Evolutionary conservation across 2,113 vertebrate genomes (phyloP).

Genomic region (Ammodytes dubius): DNA sequence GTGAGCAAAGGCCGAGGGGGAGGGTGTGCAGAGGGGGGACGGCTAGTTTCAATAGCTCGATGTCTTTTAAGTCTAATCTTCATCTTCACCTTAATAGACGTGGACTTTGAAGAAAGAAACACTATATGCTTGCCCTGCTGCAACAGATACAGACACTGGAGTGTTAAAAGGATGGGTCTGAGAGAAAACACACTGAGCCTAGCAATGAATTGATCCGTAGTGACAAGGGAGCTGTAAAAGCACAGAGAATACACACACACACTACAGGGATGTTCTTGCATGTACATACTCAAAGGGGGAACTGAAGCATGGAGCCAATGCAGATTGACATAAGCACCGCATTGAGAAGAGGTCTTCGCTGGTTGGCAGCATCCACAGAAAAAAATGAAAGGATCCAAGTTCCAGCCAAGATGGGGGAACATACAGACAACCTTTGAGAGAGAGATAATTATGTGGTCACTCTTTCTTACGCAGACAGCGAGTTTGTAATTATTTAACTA

Average conservation of each 20-base stretch:
- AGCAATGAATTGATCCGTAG: conserved; percentile 63
- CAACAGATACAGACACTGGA: conserved; percentile 20
- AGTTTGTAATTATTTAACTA: neutral
- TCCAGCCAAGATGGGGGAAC: conserved; percentile 4
- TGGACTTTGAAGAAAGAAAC: neutral
- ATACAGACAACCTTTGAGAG: neutral
- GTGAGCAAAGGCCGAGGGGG: conserved; percentile 13
- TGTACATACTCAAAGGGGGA: conserved; percentile 65
- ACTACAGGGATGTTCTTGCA: conserved; percentile 66
- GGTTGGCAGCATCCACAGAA: conserved; percentile 42
- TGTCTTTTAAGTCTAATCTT: conserved; percentile 2
- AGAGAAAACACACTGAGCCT: conserved; percentile 17
- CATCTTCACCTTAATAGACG: conserved; percentile 9
- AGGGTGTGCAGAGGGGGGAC: conserved; percentile 20
- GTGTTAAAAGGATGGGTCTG: conserved; percentile 10
- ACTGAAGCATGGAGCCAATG: conserved; percentile 68
- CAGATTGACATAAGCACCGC: conserved; percentile 77
- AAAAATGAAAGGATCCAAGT: conserved; percentile 6
- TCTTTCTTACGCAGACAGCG: neutral
- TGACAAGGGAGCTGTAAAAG: conserved; percentile 72
- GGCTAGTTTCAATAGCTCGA: neutral
- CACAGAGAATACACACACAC: conserved; percentile 59
- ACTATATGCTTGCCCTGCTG: neutral
- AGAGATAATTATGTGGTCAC: neutral
- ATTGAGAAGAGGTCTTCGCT: conserved; percentile 48